Evolutionary conservation across 1,140 invertebrate genomes (phyloP).

Genomic region (Cheumatopsyche charites): DNA sequence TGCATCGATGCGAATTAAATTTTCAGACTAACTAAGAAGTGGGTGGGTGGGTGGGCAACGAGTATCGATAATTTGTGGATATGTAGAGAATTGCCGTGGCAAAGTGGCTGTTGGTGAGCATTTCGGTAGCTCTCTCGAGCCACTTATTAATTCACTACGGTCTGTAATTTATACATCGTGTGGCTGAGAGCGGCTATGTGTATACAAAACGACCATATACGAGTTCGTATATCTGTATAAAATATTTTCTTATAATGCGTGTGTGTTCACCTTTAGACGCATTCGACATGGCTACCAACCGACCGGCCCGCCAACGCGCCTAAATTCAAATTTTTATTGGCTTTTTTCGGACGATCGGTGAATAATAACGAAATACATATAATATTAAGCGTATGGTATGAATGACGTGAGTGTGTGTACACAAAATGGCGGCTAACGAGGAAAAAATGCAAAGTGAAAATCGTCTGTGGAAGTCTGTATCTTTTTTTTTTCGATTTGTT

Average conservation of each 20-base stretch:
- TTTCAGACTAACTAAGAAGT: neutral
- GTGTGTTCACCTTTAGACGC: neutral
- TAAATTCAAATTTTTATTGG: no score
- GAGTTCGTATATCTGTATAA: neutral
- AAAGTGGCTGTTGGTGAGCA: constrained; percentile 26
- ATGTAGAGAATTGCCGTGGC: constrained; percentile 24
- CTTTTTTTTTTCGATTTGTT: no score
- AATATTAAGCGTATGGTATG: neutral
- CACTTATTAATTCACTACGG: constrained; percentile 40
- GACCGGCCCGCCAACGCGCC: neutral
- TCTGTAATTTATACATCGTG: constrained; percentile 37
- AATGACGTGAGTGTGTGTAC: neutral
- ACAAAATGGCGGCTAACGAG: constrained; percentile 25
- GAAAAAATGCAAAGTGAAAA: constrained; percentile 15
- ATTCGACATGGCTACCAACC: constrained; percentile 35
- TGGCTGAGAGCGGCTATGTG: constrained; percentile 12
- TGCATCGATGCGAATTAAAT: neutral
- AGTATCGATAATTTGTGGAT: constrained; percentile 15
- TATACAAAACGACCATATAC: no score
- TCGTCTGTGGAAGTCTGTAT: no score
- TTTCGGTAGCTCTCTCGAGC: constrained; percentile 37
- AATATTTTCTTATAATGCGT: neutral
- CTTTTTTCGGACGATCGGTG: neutral
- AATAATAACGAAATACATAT: neutral
- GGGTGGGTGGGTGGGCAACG: no score